Conservation (phyloP, 2,797 vertebrate species). For the Petrocephalus sullivani region DNA sequence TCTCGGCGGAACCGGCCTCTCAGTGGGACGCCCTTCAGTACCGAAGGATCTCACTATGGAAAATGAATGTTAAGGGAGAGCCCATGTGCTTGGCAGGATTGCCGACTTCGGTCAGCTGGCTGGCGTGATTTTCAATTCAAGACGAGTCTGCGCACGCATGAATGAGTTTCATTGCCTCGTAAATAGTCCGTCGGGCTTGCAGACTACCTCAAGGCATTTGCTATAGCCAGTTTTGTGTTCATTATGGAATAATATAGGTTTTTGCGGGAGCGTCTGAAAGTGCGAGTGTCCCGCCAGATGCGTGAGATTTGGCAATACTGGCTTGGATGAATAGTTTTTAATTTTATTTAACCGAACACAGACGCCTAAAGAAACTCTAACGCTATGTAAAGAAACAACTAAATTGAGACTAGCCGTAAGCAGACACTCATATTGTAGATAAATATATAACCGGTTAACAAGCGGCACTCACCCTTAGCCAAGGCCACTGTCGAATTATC, state of each 20-base stretch:
- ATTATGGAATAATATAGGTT: too few species aligned
- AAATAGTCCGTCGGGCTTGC: too few species aligned
- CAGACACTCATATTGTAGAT: neutral
- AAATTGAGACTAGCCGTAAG: neutral
- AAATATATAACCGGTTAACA: neutral
- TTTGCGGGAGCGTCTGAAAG: too few species aligned
- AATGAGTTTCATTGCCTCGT: too few species aligned
- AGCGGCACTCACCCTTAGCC: slow-evolving; percentile 64
- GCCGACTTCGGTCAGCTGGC: too few species aligned
- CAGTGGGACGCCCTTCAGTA: slow-evolving; percentile 89
- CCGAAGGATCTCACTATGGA: slow-evolving; percentile 84
- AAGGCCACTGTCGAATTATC: slow-evolving; percentile 79
- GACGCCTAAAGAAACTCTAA: neutral
- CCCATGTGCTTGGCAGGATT: neutral
- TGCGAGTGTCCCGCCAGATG: too few species aligned
- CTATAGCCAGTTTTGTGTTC: too few species aligned
- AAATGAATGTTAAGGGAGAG: neutral
- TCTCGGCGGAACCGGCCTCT: slow-evolving; percentile 79
- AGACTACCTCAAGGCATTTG: too few species aligned
- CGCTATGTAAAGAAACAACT: neutral
- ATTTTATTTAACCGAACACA: neutral
- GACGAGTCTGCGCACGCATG: too few species aligned
- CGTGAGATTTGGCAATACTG: neutral
- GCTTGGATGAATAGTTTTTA: neutral
- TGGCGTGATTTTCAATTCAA: too few species aligned